Conservation (phyloP, 2,113 vertebrate species). For the Thermophis baileyi region DNA sequence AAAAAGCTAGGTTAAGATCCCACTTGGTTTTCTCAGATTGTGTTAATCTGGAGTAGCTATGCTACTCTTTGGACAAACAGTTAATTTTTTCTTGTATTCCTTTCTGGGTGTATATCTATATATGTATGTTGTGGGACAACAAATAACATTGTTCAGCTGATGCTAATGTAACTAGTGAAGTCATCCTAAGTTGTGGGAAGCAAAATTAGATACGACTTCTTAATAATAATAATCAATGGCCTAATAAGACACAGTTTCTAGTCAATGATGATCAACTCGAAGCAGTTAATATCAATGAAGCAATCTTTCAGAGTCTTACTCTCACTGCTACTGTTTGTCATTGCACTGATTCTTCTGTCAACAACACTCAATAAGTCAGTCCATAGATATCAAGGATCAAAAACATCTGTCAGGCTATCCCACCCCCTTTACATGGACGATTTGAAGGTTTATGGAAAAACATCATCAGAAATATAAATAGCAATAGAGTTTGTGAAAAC, state of each 20-base stretch:
- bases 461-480: too few relatives aligned
- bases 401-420: not conserved
- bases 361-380: not conserved
- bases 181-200: not conserved
- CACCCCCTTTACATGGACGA: not conserved
- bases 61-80: not conserved
- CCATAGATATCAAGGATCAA: not conserved
- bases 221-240: not conserved
- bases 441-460: not conserved
- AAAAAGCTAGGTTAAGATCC: not conserved
- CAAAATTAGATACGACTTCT: not conserved
- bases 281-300: not conserved
- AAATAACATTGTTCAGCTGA: not conserved
- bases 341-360: not conserved
- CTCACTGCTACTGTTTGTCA: not conserved
- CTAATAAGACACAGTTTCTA: not conserved
- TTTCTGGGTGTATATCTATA: not conserved
- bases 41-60: not conserved
- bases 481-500: too few relatives aligned
- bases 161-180: not conserved
- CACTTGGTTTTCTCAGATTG: not conserved
- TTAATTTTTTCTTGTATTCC: not conserved
- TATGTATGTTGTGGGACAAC: not conserved
- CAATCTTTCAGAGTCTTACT: not conserved
- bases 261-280: not conserved